Base-by-base conservation (phyloP, 2,113 vertebrate species). In the Sinocyclocheilus rhinocerous region DNA sequence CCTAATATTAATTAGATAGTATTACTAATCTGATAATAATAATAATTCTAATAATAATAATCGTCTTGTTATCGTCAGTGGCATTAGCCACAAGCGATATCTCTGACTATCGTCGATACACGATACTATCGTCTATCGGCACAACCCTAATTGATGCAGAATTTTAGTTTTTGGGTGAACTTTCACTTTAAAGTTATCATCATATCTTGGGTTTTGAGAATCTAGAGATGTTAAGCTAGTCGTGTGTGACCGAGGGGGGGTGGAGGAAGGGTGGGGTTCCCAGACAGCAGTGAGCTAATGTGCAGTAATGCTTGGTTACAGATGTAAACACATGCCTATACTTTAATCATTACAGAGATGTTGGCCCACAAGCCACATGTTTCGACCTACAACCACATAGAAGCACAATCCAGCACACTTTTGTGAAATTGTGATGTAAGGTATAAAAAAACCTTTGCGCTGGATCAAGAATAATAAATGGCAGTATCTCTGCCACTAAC, bases 201-300 rank as follows among this genome's bases (percentile, higher is more conserved):
- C 9, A 7, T 39, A 29, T 29, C 13, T 61, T 10, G 0, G 0
- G 42, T 39, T 81, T 45, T 7, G 29, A 61, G 29, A 79, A 3
- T 12, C 20, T n/a, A 39, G 77, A 6, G 7, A 42, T 1, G 7
- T 42, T 42, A 42, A 42, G 39, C 22, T 77, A 42, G 2, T 39
- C 76, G 33, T 52, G n/a, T 67, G 55, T 83, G 12, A 65, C 18
- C 36, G 29, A 48, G 52, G 7, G 48, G 15, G 26, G 39, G 55
- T 52, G 63, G 18, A 50, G 45, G 24, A 85, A 69, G 67, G 85
- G 85, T 75, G 84, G 20, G 50, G 69, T 52, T 42, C 48, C 16
- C 42, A 26, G 29, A 45, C 15, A 76, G 36, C 33, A 73, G 33
- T 72, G 76, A 36, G 52, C 63, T 70, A 82, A 82, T 82, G 63